Evolutionary conservation across 2,113 vertebrate species (phyloP).

Genomic region (Typhlomys cinereus): DNA sequence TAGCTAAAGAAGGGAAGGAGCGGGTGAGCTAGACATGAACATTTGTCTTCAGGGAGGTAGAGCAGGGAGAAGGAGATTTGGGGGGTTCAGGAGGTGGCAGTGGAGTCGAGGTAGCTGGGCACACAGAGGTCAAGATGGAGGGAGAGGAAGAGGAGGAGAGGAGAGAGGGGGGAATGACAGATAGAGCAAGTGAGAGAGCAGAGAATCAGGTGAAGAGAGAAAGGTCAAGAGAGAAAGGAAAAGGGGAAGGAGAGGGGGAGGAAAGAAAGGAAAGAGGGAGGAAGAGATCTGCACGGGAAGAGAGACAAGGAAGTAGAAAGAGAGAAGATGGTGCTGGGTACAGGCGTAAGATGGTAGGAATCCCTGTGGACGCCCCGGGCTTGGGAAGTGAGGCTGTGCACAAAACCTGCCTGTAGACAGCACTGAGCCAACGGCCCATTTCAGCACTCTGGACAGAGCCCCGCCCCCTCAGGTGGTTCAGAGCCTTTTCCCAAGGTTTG

Average conservation of each 20-base stretch:
- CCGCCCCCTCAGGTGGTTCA: fast-evolving
- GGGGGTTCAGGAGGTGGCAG: too few relatives aligned
- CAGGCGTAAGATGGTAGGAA: not conserved
- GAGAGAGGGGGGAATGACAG: not conserved
- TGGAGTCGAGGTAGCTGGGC: not conserved
- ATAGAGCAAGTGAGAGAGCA: too few relatives aligned
- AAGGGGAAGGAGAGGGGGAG: not conserved
- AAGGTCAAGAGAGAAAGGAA: too few relatives aligned
- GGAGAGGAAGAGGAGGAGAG: not conserved
- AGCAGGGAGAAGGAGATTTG: not conserved
- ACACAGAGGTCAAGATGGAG: not conserved
- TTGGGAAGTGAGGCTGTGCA: fast-evolving
- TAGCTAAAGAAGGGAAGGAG: not conserved
- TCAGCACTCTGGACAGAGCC: conserved; percentile 67
- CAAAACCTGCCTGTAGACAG: not conserved
- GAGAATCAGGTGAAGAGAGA: not conserved
- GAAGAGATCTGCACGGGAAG: not conserved
- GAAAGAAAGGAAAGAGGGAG: not conserved
- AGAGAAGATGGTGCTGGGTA: not conserved
- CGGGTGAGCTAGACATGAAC: not conserved
- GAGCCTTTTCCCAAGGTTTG: fast-evolving
- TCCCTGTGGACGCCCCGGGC: not conserved
- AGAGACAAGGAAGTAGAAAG: not conserved
- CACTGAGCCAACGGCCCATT: too few relatives aligned
- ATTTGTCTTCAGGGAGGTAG: not conserved